Evolutionary conservation across 2,113 vertebrate genomes (phyloP), one percentile per base, ranked within the genome.

Genomic region (Labeo rohita): DNA sequence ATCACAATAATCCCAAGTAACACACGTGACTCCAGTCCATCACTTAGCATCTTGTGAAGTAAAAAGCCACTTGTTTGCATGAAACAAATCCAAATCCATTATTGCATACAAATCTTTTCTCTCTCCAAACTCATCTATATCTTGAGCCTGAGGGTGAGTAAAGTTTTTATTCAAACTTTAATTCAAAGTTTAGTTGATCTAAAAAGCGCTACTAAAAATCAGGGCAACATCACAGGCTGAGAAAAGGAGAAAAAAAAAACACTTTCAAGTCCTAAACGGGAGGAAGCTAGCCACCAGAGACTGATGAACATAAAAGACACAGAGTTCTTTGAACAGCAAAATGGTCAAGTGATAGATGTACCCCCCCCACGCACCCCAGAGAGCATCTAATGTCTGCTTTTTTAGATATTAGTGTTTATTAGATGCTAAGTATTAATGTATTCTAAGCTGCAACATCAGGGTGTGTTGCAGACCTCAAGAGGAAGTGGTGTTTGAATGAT

Each of bases 241-340:
- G 78, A 78, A 77, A 36, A 28, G 6, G 59, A 77, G 73, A 13
- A 52, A 76, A 45, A 76, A 45, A 52, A 85, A 39, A 82, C 66
- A 28, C 79, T 85, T 85, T 85, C 70, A 85, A 80, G 87, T 83
- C 34, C 23, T 82, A 88, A 85, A 85, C 56, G 50, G 50, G 52
- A 56, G 80, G 16, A 83, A 45, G 28, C 56, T 52, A 39, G 10
- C 28, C 52, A 10, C 73, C 18, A 47, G 61, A 80, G 36, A 56
- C 70, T 49, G 16, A 65, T 68, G 70, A 49, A 45, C 66, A 77
- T 70, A 76, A 85, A 80, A 88, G 82, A 47, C 1, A 74, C 16
- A 23, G 63, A 47, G n/a, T 56, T 73, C 56, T 85, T 81, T 81
- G 83, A 85, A 65, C 9, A 28, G 8, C 73, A 73, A 83, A 79